A percentile compares a stretch with the other conserved stretches of the same genome.
These are phyloP conservation scores for Labeo rohita DNA, from an alignment of 2,113 vertebrate genomes.

Conservation along the genomic window DNA sequence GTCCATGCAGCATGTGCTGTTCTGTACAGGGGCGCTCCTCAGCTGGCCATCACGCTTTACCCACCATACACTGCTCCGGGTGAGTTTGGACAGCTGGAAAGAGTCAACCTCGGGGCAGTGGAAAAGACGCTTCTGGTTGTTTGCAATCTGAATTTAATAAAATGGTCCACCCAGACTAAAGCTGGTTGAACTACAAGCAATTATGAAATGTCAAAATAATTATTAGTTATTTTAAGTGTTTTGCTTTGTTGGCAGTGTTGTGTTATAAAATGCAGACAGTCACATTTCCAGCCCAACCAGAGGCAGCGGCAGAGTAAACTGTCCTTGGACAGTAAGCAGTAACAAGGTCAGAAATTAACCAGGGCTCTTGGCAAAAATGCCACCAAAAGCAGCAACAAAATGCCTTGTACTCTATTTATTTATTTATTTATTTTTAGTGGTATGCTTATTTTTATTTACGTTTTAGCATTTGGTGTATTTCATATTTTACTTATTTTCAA, in stretches of 20 bases:
- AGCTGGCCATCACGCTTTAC: neutral
- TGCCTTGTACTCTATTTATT: neutral
- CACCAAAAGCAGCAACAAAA: neutral
- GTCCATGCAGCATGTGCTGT: constrained; percentile 3
- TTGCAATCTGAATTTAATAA: no score
- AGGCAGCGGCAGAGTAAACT: neutral
- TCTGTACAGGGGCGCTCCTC: neutral
- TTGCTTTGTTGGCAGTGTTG: neutral
- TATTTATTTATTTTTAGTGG: no score
- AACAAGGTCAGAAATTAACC: neutral
- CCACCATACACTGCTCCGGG: constrained; percentile 9
- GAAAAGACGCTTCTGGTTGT: neutral
- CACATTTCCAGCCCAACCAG: neutral
- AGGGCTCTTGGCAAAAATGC: neutral
- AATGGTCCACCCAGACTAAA: neutral
- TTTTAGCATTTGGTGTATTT: neutral
- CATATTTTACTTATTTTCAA: neutral
- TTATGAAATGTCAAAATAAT: neutral
- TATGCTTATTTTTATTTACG: neutral
- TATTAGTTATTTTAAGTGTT: neutral
- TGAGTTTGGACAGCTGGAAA: neutral
- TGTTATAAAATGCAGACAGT: neutral
- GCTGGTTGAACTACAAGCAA: neutral
- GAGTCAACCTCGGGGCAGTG: neutral
- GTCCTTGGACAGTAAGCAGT: neutral